Evolutionary conservation across 2,888 invertebrate species (phyloP).

Genomic region (Erynnis tages): DNA sequence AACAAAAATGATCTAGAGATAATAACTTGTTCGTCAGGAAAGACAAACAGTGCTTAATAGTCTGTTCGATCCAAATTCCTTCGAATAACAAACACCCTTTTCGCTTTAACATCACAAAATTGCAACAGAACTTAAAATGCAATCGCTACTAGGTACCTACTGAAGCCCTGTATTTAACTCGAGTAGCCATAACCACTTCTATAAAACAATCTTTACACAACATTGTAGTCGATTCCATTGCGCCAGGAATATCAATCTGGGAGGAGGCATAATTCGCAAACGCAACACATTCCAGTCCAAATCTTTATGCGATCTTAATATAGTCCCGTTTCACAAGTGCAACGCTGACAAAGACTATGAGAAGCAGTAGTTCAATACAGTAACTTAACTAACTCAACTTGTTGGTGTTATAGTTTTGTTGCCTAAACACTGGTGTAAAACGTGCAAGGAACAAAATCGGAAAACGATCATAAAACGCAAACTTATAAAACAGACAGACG

Average conservation of each 20-base stretch:
- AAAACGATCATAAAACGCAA: too few relatives aligned
- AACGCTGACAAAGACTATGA: background rate
- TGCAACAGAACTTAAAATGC: background rate
- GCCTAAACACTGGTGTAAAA: too few relatives aligned
- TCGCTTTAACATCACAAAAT: too few relatives aligned
- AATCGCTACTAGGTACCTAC: background rate
- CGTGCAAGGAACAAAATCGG: too few relatives aligned
- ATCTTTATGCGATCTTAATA: conserved; percentile 27
- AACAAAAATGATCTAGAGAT: too few relatives aligned
- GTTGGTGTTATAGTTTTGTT: too few relatives aligned
- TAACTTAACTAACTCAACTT: too few relatives aligned
- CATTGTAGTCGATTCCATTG: conserved; percentile 8
- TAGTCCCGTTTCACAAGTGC: conserved; percentile 24
- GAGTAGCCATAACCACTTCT: conserved; percentile 1
- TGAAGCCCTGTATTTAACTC: background rate
- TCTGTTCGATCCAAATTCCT: too few relatives aligned
- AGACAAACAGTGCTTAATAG: too few relatives aligned
- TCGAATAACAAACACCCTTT: too few relatives aligned
- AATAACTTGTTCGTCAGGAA: too few relatives aligned
- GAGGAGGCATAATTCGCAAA: conserved; percentile 20
- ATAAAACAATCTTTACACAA: conserved; percentile 4
- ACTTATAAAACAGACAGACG: too few relatives aligned
- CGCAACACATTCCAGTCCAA: conserved; percentile 24
- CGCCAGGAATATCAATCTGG: conserved; percentile 20
- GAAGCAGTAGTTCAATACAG: conserved; percentile 2